Percentiles rank a stretch among this genome's conserved stretches.
phyloP scores from a whole-genome alignment of 2,797 vertebrate genomes.

The Gadopsis bispinosus region DNA sequence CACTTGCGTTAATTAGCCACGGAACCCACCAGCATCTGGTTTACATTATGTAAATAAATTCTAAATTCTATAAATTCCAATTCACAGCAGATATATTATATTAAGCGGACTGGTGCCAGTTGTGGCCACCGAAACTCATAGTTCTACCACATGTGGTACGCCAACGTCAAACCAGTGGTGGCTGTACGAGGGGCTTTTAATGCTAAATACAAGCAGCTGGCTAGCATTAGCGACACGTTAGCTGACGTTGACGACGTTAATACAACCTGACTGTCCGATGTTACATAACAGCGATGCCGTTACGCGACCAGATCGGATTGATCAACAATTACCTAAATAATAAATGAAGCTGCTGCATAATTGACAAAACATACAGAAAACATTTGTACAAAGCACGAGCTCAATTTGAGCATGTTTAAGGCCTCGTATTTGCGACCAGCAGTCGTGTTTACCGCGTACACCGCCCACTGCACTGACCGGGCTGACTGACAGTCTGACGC shows the following conservation, averaged over 20 bases:
- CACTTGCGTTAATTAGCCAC: constrained; percentile 27
- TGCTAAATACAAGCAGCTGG: constrained; percentile 29
- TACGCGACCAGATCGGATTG: constrained; percentile 8
- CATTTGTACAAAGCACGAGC: not conserved
- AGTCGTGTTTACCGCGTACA: constrained; percentile 10
- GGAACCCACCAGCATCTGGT: constrained; percentile 31
- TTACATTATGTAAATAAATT: constrained; percentile 10
- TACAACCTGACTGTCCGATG: constrained; percentile 28
- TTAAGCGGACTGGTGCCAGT: not conserved
- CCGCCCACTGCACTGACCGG: constrained; percentile 33
- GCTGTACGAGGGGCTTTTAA: not conserved
- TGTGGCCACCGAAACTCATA: fast-evolving
- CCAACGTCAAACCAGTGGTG: not conserved
- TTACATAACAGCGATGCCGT: constrained; percentile 66
- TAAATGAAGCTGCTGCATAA: not conserved
- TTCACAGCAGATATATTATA: not conserved
- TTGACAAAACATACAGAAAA: not conserved
- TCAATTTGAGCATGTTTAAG: not conserved
- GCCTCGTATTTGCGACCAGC: not conserved
- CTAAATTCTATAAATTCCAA: not conserved
- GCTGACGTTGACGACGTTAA: constrained; percentile 53
- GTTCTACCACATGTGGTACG: fast-evolving
- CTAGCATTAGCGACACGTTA: constrained; percentile 41
- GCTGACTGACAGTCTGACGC: constrained; percentile 1
- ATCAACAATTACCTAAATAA: not conserved